Base-by-base conservation (phyloP, 2,888 invertebrate genomes). In the Acronicta alni region DNA sequence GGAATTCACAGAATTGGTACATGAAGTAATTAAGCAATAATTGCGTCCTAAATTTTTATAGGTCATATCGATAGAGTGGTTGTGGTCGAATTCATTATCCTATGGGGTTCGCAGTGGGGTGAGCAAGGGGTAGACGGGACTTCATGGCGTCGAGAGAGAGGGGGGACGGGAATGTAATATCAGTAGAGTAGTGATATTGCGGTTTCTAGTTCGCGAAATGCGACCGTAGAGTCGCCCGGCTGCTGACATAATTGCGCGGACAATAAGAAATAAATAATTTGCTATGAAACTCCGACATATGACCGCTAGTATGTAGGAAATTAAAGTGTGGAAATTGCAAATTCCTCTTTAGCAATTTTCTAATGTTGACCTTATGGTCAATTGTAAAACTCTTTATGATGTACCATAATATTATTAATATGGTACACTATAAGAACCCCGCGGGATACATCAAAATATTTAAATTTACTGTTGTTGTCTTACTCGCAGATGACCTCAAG, bases 101-200 rank as follows among this genome's bases (percentile, higher is more conserved):
- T 87, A 92, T 90, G 89, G 90, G 89, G 87, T 85, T 85, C 64
- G 77, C 60, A 64, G 75, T 75, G 77, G 79, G 67, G 79, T 76
- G 78, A 67, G 79, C 58, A 64, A 65, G 72, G 81, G 79, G 76
- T 79, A 69, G 82, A 72, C 83, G 85, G 87, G 89, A 87, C 87
- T 87, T 85, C 87, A 87, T 88, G 91, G 90, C 89, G 91, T 86
- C 91, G 86, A 83, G 74, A 67, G 77, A 72, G 79, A 81, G 77
- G 80, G 75, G 76, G 78, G 74, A 84, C 81, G 84, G 86, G 89
- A 90, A 88, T 90, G 90, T 91, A 92, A 91, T 92, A 91, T 90
- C 89, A 89, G 87, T 84, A 84, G 89, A 89, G 89, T 89, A 88
- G 90, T 89, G 89, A 90, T 91, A 91, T 92, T 91, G 91, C 90